Base-by-base conservation (phyloP, 2,888 invertebrate genomes). In the Trachelus tabidus region DNA sequence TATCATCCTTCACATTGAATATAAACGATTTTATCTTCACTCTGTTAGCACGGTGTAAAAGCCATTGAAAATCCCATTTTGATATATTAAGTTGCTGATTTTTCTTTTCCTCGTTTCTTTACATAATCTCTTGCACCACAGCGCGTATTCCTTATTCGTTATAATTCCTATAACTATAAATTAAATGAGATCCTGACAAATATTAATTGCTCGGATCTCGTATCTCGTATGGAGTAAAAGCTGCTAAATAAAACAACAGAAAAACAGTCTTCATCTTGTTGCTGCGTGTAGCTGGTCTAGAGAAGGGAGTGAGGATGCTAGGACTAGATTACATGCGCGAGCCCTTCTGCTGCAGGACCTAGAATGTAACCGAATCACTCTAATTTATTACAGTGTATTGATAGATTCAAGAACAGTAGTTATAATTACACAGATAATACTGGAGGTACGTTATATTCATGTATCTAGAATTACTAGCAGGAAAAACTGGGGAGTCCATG, bases 331-430 rank as follows among this genome's bases (percentile, higher is more conserved):
- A 98, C 97, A 98, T 98, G 90, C 98, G 94, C 88, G 98, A 97
- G 86, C 98, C 98, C 93, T 97, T 98, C 92, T 98, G 97, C 92
- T 98, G 98, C 89, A 98, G 94, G 88, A 98, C 94, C 93, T 93
- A 89, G 80, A 92, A 90, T 85, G 73, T 68, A 79, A 79, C 82
- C 80, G 81, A 87, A 85, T 80, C 79, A 83, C 83, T 85, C 80
- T 83, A 82, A 74, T 81, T 83, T 83, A 82, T 81, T 84, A 79
- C 69, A 74, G 69, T 81, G 79, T 71, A 77, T 77, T 33, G 71
- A 56, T 23, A 23, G 56, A 23, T 23, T 40, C 9, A 9, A 56
- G 56, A 56, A 56, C 2, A 56, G 31, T 31, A 31, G 3, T 71
- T 34, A 71, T 31, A 71, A 71, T 31, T 31, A 71, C 33, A 71